Base-by-base conservation (phyloP, 2,888 invertebrate genomes). In the Idaea straminata region DNA sequence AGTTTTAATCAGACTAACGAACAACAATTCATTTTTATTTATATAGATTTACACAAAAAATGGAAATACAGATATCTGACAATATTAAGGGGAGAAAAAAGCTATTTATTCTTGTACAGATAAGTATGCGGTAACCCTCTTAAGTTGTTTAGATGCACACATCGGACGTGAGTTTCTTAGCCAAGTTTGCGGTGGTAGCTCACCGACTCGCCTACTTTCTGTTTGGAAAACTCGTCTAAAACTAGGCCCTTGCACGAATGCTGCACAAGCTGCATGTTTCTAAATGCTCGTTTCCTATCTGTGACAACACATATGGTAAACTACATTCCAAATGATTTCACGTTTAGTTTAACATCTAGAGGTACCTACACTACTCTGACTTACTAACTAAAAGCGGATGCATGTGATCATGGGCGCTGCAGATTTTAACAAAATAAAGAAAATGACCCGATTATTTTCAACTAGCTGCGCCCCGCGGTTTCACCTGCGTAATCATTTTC, bases 161-260 rank as follows among this genome's bases (percentile, higher is more conserved):
- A 13, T 13, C 69, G 65, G 63, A 67, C 65, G 62, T 66, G 64
- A 47, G 74, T 71, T 71, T 76, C 77, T 75, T 74, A 65, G 74
- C 72, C 73, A 77, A 78, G 79, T 71, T 76, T 81, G 78, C 74
- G 77, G 73, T 77, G 74, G 80, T 82, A 71, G 87, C 79, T 47
- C 25, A 25, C 25, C 25, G 25, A 25, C 25, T 89, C 80, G 82
- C 88, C 91, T 88, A 90, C 91, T 91, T 92, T 92, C 91, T 83
- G 86, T 83, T 85, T 85, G 87, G 89, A 87, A 88, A 91, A 90
- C 91, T 87, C 79, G 90, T 91, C 85, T 83, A 77, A 78, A 91
- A 84, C 87, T 88, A 88, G 90, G 88, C 77, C 82, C 79, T 77
- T 78, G 73, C 76, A 77, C 81, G 82, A 83, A 86, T 82, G 83